phyloP scores from a whole-genome alignment of 2,797 vertebrate species.

The Phataginus tricuspis region DNA sequence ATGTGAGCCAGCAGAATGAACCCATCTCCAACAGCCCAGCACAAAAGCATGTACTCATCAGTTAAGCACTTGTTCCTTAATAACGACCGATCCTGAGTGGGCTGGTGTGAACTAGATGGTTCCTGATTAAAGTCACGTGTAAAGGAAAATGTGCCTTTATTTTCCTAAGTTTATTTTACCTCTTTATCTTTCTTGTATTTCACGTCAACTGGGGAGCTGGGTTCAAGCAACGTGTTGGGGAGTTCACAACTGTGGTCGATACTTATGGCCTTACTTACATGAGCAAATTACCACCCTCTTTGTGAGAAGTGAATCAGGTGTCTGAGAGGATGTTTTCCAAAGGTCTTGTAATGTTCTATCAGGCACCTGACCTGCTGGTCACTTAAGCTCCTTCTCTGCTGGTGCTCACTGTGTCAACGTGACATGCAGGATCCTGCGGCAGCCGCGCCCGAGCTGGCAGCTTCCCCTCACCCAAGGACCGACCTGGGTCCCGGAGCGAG shows the following conservation, averaged over 20 bases:
- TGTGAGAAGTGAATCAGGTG: rapidly evolving
- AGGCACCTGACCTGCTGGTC: background rate
- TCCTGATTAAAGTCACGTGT: background rate
- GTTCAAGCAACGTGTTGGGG: background rate
- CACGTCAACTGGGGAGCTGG: background rate
- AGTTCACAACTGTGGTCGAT: background rate
- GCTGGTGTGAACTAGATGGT: background rate
- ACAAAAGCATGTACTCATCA: background rate
- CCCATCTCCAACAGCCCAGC: rapidly evolving
- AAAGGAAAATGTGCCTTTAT: background rate
- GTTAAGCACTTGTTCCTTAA: background rate
- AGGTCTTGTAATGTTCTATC: background rate
- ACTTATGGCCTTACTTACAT: background rate
- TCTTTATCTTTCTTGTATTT: background rate
- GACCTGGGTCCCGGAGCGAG: background rate
- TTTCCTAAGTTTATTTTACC: background rate
- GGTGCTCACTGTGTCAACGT: too few species aligned
- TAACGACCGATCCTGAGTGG: background rate
- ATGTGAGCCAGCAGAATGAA: background rate
- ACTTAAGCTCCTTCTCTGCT: background rate
- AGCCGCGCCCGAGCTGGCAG: background rate
- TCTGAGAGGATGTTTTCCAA: background rate
- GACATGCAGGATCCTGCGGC: background rate
- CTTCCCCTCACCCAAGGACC: background rate
- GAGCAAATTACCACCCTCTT: background rate